A percentile compares a stretch with the other conserved stretches of the same genome.
Evolutionary conservation across 2,888 invertebrate genomes (phyloP).

Genomic region (Rhaphigaster nebulosa): DNA sequence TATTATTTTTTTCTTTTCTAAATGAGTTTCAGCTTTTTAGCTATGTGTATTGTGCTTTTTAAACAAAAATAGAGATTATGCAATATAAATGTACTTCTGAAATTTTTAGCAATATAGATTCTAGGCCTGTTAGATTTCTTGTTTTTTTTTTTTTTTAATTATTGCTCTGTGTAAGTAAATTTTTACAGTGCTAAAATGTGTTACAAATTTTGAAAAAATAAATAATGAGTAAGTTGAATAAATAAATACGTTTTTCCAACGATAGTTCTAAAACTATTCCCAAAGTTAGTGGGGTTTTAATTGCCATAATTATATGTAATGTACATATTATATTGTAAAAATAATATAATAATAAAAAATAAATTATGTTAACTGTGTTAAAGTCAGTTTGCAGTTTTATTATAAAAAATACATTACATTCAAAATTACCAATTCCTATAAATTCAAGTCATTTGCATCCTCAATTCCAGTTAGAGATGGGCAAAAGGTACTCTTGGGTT

Average conservation of each 20-base stretch:
- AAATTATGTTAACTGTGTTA: background rate
- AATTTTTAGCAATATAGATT: background rate
- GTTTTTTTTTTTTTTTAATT: background rate
- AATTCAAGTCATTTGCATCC: too few relatives aligned
- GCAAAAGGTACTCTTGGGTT: too few relatives aligned
- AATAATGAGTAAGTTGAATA: background rate
- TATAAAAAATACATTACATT: background rate
- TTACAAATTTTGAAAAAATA: background rate
- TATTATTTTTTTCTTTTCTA: background rate
- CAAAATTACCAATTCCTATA: too few relatives aligned
- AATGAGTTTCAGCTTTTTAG: background rate
- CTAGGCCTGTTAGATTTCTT: background rate
- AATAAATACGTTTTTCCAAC: background rate
- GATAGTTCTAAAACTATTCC: background rate
- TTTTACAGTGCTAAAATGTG: background rate
- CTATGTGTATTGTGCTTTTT: background rate
- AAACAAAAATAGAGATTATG: background rate
- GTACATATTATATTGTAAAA: conserved; percentile 40
- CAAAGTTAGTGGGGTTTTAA: background rate
- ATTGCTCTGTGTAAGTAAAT: background rate
- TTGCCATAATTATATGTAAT: conserved; percentile 22
- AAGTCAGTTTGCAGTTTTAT: background rate
- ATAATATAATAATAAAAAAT: background rate
- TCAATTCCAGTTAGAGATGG: too few relatives aligned
- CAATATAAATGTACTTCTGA: background rate